phyloP scores from a whole-genome alignment of 1,140 invertebrate species.

The Aphelinus certus region DNA sequence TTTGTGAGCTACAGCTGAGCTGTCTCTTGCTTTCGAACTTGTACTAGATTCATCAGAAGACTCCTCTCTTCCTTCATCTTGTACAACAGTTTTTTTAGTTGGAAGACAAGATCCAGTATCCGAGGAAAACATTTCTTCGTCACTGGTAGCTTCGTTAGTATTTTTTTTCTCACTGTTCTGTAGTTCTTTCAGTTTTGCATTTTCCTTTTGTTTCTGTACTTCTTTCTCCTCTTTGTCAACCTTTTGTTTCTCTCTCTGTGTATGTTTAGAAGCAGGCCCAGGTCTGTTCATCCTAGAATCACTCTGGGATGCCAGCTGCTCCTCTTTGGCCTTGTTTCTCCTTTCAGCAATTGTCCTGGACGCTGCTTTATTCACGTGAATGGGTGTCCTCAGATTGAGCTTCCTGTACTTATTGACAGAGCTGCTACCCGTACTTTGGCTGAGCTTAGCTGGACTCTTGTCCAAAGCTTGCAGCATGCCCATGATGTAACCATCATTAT shows the following conservation, averaged over 20 bases:
- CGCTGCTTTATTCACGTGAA: not conserved
- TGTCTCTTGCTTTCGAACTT: not conserved
- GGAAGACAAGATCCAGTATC: not conserved
- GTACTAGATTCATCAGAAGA: not conserved
- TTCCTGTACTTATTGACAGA: slow-evolving; percentile 25
- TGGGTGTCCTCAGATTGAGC: slow-evolving; percentile 20
- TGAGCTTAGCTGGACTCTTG: slow-evolving; percentile 36
- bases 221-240: not conserved
- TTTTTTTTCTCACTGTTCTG: too few species aligned
- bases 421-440: slow-evolving; percentile 11
- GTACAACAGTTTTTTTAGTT: not conserved
- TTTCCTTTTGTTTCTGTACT: not conserved
- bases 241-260: too few species aligned
- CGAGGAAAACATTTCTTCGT: slow-evolving; percentile 11
- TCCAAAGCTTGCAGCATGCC: slow-evolving; percentile 17
- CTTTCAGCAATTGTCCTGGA: slow-evolving; percentile 5
- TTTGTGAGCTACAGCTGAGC: not conserved
- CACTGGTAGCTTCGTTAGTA: not conserved
- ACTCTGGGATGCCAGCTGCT: not conserved
- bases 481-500: slow-evolving; percentile 22
- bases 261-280: not conserved
- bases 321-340: not conserved
- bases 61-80: not conserved
- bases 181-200: too few species aligned
- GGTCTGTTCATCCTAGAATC: not conserved